Evolutionary conservation across 2,888 invertebrate genomes (phyloP).

Genomic region (Acanthosoma haemorrhoidale): DNA sequence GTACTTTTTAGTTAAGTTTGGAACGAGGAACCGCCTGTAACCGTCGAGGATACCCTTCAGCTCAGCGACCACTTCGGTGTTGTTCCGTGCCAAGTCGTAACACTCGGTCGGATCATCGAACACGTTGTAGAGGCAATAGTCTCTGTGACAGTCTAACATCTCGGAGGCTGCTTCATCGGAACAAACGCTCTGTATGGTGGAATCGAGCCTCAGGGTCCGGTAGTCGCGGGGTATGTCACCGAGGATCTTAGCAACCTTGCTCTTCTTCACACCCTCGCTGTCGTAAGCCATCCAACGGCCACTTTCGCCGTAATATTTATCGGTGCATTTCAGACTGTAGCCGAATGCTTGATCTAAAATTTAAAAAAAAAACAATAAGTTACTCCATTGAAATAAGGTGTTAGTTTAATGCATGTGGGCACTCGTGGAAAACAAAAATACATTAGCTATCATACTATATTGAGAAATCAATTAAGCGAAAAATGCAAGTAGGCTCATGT

Average conservation of each 20-base stretch:
- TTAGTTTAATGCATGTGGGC: slow-evolving; percentile 45
- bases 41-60: not conserved
- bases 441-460: no score
- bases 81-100: slow-evolving; percentile 52
- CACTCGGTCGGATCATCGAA: slow-evolving; percentile 72
- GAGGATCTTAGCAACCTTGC: slow-evolving; percentile 13
- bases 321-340: slow-evolving; percentile 50
- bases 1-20: not conserved
- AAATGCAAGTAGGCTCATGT: no score
- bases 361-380: slow-evolving; percentile 38
- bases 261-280: not conserved
- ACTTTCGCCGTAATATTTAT: slow-evolving; percentile 23
- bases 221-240: not conserved
- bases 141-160: slow-evolving; percentile 13
- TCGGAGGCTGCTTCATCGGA: not conserved
- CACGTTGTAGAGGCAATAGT: slow-evolving; percentile 63
- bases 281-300: slow-evolving; percentile 12
- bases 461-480: no score
- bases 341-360: slow-evolving; percentile 46
- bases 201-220: not conserved
- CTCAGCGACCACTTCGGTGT: slow-evolving; percentile 48
- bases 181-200: not conserved
- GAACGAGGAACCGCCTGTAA: not conserved
- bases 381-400: slow-evolving; percentile 31
- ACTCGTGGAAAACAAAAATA: slow-evolving; percentile 47